Evolutionary conservation across 2,797 vertebrate species (phyloP).

Genomic region (Sebastes matsubarae): DNA sequence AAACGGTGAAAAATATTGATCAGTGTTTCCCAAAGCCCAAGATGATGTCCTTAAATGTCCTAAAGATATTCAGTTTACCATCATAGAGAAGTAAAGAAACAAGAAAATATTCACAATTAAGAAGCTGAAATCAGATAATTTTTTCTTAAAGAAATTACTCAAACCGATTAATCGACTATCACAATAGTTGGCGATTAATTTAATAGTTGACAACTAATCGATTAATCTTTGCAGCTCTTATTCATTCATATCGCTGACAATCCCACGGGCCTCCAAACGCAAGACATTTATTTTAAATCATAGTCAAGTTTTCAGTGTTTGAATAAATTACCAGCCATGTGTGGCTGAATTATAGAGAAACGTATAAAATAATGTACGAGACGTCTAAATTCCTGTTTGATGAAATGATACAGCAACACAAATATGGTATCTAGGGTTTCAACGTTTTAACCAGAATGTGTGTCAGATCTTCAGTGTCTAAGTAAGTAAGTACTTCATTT

Average conservation of each 20-base stretch:
- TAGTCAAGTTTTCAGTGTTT: background rate
- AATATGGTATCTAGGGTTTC: background rate
- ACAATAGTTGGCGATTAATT: background rate
- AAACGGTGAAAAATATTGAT: no score
- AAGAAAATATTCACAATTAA: background rate
- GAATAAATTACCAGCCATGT: background rate
- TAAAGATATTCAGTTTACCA: background rate
- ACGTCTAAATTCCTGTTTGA: constrained; percentile 15
- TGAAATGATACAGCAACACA: background rate
- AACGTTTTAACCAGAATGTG: background rate
- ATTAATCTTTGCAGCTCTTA: background rate
- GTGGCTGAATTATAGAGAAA: background rate
- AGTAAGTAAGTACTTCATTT: background rate
- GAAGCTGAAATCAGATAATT: background rate
- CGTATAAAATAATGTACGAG: background rate
- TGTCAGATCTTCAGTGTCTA: background rate
- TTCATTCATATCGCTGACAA: background rate
- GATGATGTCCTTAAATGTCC: background rate
- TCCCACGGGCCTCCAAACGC: background rate
- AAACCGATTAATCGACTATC: background rate
- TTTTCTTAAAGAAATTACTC: background rate
- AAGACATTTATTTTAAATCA: background rate
- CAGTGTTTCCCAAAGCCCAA: background rate
- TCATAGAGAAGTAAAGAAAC: background rate
- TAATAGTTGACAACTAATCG: background rate